Percentiles rank a stretch among this genome's conserved stretches.
Evolutionary conservation across 2,888 invertebrate genomes (phyloP).

Genomic region (Blastobasis lacticolella): DNA sequence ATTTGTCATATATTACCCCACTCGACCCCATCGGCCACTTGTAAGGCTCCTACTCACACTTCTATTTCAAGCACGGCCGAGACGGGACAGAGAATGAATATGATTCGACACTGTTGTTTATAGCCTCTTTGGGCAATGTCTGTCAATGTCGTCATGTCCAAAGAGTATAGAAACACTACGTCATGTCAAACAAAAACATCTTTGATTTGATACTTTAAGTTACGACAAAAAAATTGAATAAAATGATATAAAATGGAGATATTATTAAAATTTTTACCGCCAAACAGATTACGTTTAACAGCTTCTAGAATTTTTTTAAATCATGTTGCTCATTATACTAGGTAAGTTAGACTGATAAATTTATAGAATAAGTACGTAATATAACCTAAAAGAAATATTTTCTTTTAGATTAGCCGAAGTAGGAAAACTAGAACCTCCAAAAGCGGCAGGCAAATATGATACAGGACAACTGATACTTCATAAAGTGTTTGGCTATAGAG

Average conservation of each 20-base stretch:
- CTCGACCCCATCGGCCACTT: too few species aligned
- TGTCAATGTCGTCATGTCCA: too few species aligned
- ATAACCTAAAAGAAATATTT: constrained; percentile 39
- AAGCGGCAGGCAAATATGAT: constrained; percentile 91
- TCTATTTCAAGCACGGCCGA: too few species aligned
- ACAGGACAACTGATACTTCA: constrained; percentile 97
- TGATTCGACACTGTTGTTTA: too few species aligned
- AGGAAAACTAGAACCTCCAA: constrained; percentile 91
- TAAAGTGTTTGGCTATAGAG: constrained; percentile 96
- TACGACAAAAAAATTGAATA: constrained; percentile 41
- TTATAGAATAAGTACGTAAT: constrained; percentile 34
- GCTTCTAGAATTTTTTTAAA: constrained; percentile 53
- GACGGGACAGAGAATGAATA: too few species aligned
- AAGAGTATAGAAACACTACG: neutral
- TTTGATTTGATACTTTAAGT: constrained; percentile 7
- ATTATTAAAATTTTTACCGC: constrained; percentile 59
- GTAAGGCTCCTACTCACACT: too few species aligned
- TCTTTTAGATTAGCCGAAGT: constrained; percentile 90
- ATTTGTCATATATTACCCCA: neutral
- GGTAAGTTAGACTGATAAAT: constrained; percentile 32
- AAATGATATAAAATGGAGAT: constrained; percentile 73
- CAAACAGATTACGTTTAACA: constrained; percentile 48
- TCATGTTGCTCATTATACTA: constrained; percentile 62
- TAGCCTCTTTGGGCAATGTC: too few species aligned
- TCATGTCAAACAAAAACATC: constrained; percentile 49